Conservation (phyloP, 2,797 vertebrate species). For the Rallus crepitans region DNA sequence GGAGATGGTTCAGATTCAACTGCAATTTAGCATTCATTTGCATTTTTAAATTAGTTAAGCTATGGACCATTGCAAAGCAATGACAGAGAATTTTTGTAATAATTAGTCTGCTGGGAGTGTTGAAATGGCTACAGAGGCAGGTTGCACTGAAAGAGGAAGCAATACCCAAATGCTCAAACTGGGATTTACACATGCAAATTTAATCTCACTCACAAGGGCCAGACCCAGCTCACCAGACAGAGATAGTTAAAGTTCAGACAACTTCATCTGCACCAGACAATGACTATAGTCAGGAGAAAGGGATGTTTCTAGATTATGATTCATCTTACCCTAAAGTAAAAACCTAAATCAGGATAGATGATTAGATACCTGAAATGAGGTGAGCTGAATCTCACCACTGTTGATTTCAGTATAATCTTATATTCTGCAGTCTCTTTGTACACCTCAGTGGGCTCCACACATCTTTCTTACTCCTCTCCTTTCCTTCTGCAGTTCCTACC, state of each 20-base stretch:
- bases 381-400: not conserved
- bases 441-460: not conserved
- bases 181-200: conserved; percentile 29
- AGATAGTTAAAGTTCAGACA: not conserved
- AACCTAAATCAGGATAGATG: not conserved
- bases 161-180: conserved; percentile 20
- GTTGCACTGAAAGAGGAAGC: conserved; percentile 32
- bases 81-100: conserved; percentile 78
- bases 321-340: not conserved
- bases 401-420: not conserved
- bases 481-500: not conserved
- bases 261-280: conserved; percentile 26
- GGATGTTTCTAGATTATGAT: not conserved
- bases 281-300: not conserved
- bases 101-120: conserved; percentile 69
- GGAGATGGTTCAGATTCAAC: conserved; percentile 42
- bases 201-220: not conserved
- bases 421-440: not conserved
- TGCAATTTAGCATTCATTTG: conserved; percentile 79
- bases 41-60: conserved; percentile 83
- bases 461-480: not conserved
- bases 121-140: not conserved
- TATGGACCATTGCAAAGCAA: conserved; percentile 76
- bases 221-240: conserved; percentile 23
- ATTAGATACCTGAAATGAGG: not conserved